Evolutionary conservation across 2,113 vertebrate species (phyloP), one percentile per base, ranked within the genome.

Genomic region (Pampusana beccarii): DNA sequence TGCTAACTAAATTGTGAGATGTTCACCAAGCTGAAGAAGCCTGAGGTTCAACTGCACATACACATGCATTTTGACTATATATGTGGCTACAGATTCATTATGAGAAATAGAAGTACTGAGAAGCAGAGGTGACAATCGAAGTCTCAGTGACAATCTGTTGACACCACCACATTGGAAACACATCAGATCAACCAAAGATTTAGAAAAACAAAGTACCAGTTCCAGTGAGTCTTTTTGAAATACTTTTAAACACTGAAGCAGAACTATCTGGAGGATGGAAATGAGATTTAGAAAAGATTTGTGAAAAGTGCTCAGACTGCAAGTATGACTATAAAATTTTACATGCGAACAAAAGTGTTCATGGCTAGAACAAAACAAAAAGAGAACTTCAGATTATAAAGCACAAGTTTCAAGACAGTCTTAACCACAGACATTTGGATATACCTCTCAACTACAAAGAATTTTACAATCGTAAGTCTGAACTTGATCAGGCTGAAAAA

Each of bases 401-500:
- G 86, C 5, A 69, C 74, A 75, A 86, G 6, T 9, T 88, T 88
- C 64, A 78, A 83, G 42, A 64, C 24, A 48, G 26, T 53, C 64
- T 83, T 88, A 81, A 67, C 60, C 33, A 64, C 86, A 94, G 70
- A 86, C 14, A 1, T 88, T 95, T 88, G 67, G 51, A 64, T 83
- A 56, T 80, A 93, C 40, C 50, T 88, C 65, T 65, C 72, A 84
- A 64, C 20, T 92, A 72, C 38, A 57, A 74, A 79, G 25, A 73
- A 80, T 92, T 86, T 92, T 91, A 54, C 54, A 94, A 28, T 60
- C 57, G 26, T 51, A 86, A 84, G 67, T 56, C 26, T 89, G 61
- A 90, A 88, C 72, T 93, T 81, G 80, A 89, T 87, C 61, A 53
- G 53, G 53, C 88, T 96, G 90, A 95, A 96, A 93, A 92, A 96